Evolutionary conservation across 1,140 invertebrate species (phyloP), one percentile per base, ranked within the genome.

Genomic region (Berghia stephanieae): DNA sequence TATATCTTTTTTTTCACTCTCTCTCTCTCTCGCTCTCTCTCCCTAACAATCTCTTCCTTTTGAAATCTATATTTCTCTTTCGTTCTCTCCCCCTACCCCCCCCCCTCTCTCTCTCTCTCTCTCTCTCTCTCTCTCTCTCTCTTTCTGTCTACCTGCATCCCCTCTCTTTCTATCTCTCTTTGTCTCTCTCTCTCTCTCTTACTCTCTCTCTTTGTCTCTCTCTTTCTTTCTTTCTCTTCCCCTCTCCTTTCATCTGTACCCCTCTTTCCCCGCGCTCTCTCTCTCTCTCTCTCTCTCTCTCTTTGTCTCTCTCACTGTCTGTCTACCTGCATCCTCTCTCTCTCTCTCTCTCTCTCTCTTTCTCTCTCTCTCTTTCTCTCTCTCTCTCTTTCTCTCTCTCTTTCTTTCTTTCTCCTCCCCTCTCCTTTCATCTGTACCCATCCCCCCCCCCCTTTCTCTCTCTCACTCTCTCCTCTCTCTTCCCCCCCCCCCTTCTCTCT

Each of bases 171-270:
- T 63, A 31, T 27, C 38, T 42, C 57, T 66, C 57, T 63, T 49
- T 43, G 40, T 63, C 57, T 66, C 42, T 44, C 57, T n/a, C n/a
- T n/a, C n/a, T n/a, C n/a, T n/a, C n/a, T n/a, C n/a, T n/a, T n/a
- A n/a, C n/a, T n/a, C n/a, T n/a, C n/a, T n/a, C n/a, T n/a, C n/a
- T n/a, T n/a, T n/a, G n/a, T n/a, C n/a, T n/a, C n/a, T n/a, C n/a
- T 66, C 57, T 63, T 42, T 75, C 52, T 75, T 60, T 75, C 36
- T 75, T 60, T 75, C 36, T 75, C 73, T 75, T 42, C 67, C 69
- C 46, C 38, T 71, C 69, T 71, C 42, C 46, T 43, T 71, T 31
- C 36, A 10, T 63, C 63, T 70, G n/a, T 10, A 6, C 8, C n/a
- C 73, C 36, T 46, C 44, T 38, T 43, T 36, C 43, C n/a, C n/a